Evolutionary conservation across 2,888 invertebrate genomes (phyloP).

Genomic region (Sphecodes monilicornis): DNA sequence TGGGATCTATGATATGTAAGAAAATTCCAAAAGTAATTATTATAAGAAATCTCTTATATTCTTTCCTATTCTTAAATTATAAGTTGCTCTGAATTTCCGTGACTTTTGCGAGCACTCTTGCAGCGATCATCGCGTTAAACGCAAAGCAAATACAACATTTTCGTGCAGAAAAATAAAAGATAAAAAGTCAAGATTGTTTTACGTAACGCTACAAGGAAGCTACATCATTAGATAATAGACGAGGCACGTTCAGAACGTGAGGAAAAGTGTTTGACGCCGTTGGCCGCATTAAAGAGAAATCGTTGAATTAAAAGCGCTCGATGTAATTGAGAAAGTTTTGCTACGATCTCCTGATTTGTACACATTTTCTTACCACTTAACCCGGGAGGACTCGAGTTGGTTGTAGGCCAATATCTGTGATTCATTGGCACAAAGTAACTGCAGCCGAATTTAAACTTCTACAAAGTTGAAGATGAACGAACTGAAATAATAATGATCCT

Average conservation of each 20-base stretch:
- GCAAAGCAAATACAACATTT: neutral
- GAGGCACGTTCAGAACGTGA: neutral
- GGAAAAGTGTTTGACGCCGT: neutral
- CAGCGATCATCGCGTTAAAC: neutral
- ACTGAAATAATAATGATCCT: neutral
- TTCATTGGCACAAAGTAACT: conserved; percentile 22
- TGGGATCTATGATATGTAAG: no score
- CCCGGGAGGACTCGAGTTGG: conserved; percentile 14
- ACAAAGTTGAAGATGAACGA: neutral
- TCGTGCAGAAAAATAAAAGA: neutral
- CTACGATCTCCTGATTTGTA: neutral
- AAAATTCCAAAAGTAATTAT: no score
- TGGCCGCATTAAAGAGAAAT: conserved; percentile 30
- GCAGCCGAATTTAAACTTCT: conserved; percentile 30
- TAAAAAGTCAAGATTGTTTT: neutral
- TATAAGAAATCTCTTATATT: no score
- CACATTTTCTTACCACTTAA: conserved; percentile 28
- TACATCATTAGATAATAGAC: conserved; percentile 3
- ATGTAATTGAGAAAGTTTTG: conserved; percentile 36
- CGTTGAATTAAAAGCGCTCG: conserved; percentile 20
- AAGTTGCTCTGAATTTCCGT: neutral
- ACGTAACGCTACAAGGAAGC: conserved; percentile 8
- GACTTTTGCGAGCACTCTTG: neutral
- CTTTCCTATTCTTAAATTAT: no score
- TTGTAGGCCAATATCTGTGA: conserved; percentile 20